Evolutionary conservation across 1,140 invertebrate species (phyloP).

Genomic region (Heliothis virescens): DNA sequence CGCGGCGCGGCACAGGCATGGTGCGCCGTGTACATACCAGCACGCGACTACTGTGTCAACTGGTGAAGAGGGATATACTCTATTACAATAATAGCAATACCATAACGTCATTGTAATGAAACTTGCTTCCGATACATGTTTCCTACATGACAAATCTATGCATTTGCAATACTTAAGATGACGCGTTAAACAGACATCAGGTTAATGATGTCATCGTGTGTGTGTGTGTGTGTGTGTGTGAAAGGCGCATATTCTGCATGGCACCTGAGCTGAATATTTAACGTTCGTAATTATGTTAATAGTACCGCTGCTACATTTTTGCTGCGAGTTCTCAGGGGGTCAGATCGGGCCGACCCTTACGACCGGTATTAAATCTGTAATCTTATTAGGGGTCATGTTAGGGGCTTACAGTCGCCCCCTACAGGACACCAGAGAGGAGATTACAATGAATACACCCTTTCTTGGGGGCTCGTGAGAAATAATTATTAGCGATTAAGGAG

Average conservation of each 20-base stretch:
- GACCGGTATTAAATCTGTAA: conserved; percentile 14
- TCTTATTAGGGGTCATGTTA: conserved; percentile 35
- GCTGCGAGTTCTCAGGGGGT: background rate
- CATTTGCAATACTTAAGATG: too few species aligned
- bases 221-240: too few species aligned
- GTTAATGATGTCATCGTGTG: too few species aligned
- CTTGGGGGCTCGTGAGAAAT: background rate
- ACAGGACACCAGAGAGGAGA: background rate
- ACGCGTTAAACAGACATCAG: too few species aligned
- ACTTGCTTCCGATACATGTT: too few species aligned
- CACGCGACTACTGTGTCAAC: too few species aligned
- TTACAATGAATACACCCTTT: conserved; percentile 27
- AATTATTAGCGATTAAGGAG: background rate
- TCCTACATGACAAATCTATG: too few species aligned
- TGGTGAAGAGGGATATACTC: background rate
- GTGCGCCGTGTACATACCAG: background rate
- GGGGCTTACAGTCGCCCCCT: background rate
- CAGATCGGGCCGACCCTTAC: background rate
- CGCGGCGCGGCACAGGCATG: background rate
- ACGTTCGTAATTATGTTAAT: conserved; percentile 12
- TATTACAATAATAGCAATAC: too few species aligned
- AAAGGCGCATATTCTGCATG: background rate
- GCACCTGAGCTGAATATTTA: conserved; percentile 19
- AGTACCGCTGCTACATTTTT: background rate
- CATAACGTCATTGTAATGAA: too few species aligned